Conservation (phyloP, 2,797 vertebrate genomes). For the Monodelphis domestica region DNA sequence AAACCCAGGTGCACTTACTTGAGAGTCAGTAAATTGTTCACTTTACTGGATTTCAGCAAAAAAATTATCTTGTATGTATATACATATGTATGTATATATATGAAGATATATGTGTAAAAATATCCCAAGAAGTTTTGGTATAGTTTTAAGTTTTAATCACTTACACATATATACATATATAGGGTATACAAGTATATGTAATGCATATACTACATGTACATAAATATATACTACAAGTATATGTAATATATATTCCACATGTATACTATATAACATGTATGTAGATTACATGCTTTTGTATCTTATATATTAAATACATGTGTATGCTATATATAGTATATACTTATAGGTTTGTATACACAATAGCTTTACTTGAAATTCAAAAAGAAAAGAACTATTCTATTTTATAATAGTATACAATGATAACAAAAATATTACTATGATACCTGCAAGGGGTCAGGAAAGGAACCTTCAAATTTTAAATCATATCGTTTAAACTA, state of each 20-base stretch:
- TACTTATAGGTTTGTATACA: neutral
- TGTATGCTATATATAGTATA: neutral
- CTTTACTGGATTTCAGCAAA: neutral
- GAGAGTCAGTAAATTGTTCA: neutral
- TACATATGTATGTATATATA: too few relatives aligned
- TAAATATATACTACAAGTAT: neutral
- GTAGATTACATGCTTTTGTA: neutral
- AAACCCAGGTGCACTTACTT: neutral
- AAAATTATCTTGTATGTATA: neutral
- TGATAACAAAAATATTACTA: neutral
- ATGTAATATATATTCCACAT: neutral
- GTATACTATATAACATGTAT: neutral
- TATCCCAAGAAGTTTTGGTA: too few relatives aligned
- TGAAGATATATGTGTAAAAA: too few relatives aligned
- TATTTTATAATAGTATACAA: neutral
- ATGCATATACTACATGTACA: neutral
- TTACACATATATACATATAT: neutral
- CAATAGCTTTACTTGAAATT: neutral
- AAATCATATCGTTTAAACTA: neutral
- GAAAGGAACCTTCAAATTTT: neutral
- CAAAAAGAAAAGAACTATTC: neutral
- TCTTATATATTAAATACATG: neutral
- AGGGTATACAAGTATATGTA: neutral
- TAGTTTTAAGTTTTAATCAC: neutral
- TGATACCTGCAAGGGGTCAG: neutral